Evolutionary conservation across 2,113 vertebrate species (phyloP), one percentile per base, ranked within the genome.

Genomic region (Anser cygnoides): DNA sequence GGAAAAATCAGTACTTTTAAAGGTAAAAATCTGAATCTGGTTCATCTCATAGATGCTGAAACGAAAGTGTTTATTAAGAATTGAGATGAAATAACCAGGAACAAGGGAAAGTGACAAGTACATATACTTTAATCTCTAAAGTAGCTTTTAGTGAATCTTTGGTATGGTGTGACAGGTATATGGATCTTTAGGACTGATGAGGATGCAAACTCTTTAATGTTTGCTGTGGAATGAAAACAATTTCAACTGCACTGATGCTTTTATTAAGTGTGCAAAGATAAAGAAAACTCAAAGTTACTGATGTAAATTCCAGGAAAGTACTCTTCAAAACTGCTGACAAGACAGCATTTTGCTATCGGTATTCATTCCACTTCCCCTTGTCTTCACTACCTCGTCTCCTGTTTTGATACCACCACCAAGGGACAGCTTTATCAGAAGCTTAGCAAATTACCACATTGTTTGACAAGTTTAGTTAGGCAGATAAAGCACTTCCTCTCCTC

Each of bases 391-490:
- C 67, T 84, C 63, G 43, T 84, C 66, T 89, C 75, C 70, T 75
- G 65, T 54, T 82, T 91, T 80, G 81, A 67, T 65, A 76, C 33
- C 89, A 61, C 77, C 39, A 68, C 37, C 46, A 61, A 14, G 9
- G 46, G 68, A 44, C 43, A 94, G 33, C 28, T 79, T 65, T 90
- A 46, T 80, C 65, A 84, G 29, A 58, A 78, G 16, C 9, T 94
- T 79, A 84, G 86, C 72, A 94, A 87, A 92, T 93, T 74, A 50
- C 44, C 2, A 7, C 26, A 20, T 33, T 43, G 22, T 46, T 88
- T 66, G 68, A 67, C 7, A 78, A 50, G 52, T 95, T 88, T 77
- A 73, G 49, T 11, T 26, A 89, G 79, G 89, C 67, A 97, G 82
- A 86, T 55, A 67, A 95, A 84, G 12, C 2, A 6, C 33, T 95